phyloP scores from a whole-genome alignment of 1,140 invertebrate genomes.

The Pygmarrhopalites habei region DNA sequence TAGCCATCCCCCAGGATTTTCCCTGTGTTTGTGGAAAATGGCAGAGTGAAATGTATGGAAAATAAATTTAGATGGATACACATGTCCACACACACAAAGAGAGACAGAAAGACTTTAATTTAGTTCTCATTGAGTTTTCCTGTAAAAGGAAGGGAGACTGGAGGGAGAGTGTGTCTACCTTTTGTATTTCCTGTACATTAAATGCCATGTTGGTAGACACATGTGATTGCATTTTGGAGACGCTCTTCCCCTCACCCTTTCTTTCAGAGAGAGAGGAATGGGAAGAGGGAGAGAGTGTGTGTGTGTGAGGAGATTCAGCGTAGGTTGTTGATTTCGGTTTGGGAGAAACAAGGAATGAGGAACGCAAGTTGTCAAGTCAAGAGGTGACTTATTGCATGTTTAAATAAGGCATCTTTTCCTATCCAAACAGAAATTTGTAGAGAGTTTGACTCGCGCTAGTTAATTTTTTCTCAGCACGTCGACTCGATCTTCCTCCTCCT shows the following conservation, averaged over 20 bases:
- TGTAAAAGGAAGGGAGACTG: no score
- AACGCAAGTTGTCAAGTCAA: conserved; percentile 23
- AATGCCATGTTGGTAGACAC: not conserved
- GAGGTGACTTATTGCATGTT: conserved; percentile 36
- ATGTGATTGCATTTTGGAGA: not conserved
- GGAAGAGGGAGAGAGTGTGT: not conserved
- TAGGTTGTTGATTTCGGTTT: conserved; percentile 8
- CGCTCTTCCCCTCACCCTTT: no score
- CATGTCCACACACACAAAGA: no score
- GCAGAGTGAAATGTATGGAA: no score
- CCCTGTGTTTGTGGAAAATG: no score
- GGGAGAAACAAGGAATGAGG: not conserved
- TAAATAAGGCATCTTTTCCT: conserved; percentile 35
- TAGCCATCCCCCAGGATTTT: no score
- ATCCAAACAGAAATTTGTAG: conserved; percentile 37
- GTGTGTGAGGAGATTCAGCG: not conserved
- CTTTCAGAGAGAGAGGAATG: not conserved
- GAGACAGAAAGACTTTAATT: no score
- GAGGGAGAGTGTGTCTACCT: no score
- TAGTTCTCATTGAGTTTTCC: no score
- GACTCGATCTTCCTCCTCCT: no score
- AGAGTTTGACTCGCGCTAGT: conserved; percentile 17
- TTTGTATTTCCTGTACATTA: no score
- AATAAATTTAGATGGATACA: no score
- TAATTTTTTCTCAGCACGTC: conserved; percentile 17